Base-by-base conservation (phyloP, 2,113 vertebrate genomes). In the Pelecanoides urinatrix region DNA sequence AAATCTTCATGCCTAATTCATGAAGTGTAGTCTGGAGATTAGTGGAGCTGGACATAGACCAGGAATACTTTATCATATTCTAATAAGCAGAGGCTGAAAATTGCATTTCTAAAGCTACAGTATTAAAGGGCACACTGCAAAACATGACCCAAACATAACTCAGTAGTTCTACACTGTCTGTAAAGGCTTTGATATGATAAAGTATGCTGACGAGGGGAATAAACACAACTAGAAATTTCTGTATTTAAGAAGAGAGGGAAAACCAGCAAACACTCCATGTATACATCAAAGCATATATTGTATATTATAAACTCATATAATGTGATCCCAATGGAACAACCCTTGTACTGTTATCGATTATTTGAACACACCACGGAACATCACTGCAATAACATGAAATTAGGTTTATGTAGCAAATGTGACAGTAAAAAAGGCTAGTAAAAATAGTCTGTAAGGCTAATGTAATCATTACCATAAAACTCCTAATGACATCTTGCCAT, bases 31-130 rank as follows among this genome's bases (percentile, higher is more conserved):
- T 98, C 98, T 98, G 98, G 97, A 98, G 98, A 98, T 98, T 98
- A 98, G 98, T 97, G 96, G 95, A 97, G 97, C 98, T 98, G 97
- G 97, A 98, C 98, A 98, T 97, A 98, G 98, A 98, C 98, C 98
- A 98, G 98, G 98, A 98, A 99, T 99, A 99, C 99, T 99, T 99
- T 98, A 98, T 99, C 99, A 99, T 99, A 99, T 99, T 99, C 99
- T 99, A 99, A 99, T 99, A 99, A 99, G 99, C 98, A 98, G 98
- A 98, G 98, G 98, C 97, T 99, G 99, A 99, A 99, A 99, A 99
- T 99, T 99, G 99, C 99, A 99, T 99, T 99, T 99, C 98, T 99
- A 99, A 99, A 99, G 99, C 99, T 98, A 98, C 98, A 97, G 99
- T 99, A 99, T 99, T 99, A 99, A 99, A 99, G 99, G 98, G 98